A percentile compares a stretch with the other conserved stretches of the same genome.
phyloP scores from a whole-genome alignment of 2,797 vertebrate genomes.

The Luscinia megarhynchos region DNA sequence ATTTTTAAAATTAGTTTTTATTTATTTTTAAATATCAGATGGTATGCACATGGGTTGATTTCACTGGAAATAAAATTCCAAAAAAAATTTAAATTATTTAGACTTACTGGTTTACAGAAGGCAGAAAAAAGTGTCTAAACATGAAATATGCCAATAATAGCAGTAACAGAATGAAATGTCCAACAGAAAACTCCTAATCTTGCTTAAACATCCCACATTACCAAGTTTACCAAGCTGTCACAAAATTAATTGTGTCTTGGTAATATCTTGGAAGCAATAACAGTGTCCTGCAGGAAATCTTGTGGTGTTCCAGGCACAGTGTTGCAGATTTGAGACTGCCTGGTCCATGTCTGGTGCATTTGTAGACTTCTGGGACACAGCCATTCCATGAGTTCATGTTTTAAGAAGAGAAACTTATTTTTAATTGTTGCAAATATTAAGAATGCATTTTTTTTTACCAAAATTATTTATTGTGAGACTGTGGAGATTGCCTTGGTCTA shows the following conservation, averaged over 20 bases:
- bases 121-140: not conserved
- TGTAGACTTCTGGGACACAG: not conserved
- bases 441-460: not conserved
- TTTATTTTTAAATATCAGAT: not conserved
- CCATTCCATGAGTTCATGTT: not conserved
- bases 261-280: not conserved
- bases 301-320: not conserved
- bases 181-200: not conserved
- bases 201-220: not conserved
- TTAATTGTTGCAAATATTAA: not conserved
- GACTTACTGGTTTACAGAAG: not conserved
- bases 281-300: not conserved
- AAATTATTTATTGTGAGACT: not conserved
- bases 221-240: not conserved
- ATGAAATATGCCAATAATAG: not conserved
- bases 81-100: not conserved
- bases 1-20: too few relatives aligned
- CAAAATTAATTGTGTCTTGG: not conserved
- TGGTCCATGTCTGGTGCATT: not conserved
- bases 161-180: not conserved
- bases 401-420: not conserved
- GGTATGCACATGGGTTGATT: not conserved
- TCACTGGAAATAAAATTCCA: constrained; percentile 17
- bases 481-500: not conserved
- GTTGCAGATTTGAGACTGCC: not conserved